These are phyloP conservation scores for Brachyhypopomus gauderio DNA, from an alignment of 2,113 vertebrate genomes.

Conservation along the genomic window DNA sequence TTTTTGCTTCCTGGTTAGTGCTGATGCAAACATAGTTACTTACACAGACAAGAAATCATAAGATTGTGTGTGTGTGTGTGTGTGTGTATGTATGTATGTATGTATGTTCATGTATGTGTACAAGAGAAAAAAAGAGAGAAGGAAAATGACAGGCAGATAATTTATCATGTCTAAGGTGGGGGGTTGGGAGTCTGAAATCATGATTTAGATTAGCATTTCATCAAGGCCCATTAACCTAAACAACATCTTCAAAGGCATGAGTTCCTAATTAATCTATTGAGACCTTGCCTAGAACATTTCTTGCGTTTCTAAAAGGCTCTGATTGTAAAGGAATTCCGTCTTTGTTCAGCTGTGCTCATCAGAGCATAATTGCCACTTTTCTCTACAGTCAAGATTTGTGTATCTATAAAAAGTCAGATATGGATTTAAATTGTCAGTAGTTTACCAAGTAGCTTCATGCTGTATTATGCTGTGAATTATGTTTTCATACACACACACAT, in stretches of 20 bases:
- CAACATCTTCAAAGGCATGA: background rate
- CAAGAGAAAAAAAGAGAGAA: background rate
- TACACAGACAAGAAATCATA: too few species aligned
- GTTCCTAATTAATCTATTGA: conserved; percentile 32
- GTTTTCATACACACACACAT: background rate
- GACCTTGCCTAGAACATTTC: background rate
- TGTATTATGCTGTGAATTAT: background rate
- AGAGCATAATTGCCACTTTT: conserved; percentile 34
- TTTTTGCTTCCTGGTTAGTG: too few species aligned
- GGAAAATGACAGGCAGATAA: background rate
- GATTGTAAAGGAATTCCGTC: conserved; percentile 35
- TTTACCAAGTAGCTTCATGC: background rate
- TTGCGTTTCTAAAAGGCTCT: conserved; percentile 7
- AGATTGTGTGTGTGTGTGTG: too few species aligned
- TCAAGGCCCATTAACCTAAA: background rate
- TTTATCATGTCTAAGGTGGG: background rate
- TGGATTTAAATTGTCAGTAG: background rate
- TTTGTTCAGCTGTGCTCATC: background rate
- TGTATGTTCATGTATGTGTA: background rate
- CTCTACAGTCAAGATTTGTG: background rate
- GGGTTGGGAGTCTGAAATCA: background rate
- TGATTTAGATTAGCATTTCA: conserved; percentile 23
- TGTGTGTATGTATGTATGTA: background rate
- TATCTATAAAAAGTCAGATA: background rate
- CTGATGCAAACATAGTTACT: too few species aligned